These are phyloP conservation scores for Tribolium freemani DNA, from an alignment of 2,888 invertebrate genomes.

Conservation along the genomic window DNA sequence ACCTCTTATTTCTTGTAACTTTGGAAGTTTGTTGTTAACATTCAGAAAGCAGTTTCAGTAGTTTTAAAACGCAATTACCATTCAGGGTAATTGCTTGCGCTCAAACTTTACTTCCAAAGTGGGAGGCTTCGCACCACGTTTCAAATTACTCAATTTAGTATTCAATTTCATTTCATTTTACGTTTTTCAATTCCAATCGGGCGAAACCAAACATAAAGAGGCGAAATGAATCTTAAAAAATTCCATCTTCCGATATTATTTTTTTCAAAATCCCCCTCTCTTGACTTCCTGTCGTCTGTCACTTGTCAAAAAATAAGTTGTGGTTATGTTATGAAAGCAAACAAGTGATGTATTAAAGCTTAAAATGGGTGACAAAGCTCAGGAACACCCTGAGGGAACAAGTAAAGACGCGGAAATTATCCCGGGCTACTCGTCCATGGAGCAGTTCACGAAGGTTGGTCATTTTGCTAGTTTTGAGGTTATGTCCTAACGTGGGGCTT, in stretches of 20 bases:
- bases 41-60: constrained; percentile 18
- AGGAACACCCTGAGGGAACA: background rate
- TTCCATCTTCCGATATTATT: too few relatives aligned
- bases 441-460: constrained; percentile 65
- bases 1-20: constrained; percentile 33
- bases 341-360: background rate
- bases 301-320: background rate
- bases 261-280: too few relatives aligned
- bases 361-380: constrained; percentile 36
- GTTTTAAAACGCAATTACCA: background rate
- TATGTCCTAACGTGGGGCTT: constrained; percentile 42
- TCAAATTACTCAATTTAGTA: too few relatives aligned
- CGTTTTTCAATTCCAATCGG: too few relatives aligned
- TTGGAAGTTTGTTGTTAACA: constrained; percentile 9
- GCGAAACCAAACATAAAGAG: background rate
- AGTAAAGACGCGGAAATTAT: constrained; percentile 49
- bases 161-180: too few relatives aligned
- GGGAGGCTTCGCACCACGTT: constrained; percentile 7
- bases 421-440: constrained; percentile 62
- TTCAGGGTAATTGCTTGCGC: background rate
- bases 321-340: background rate
- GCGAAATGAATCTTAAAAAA: too few relatives aligned
- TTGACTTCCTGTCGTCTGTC: background rate
- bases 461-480: constrained; percentile 28
- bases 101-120: constrained; percentile 32